Conservation (phyloP, 2,888 invertebrate genomes). For the Polyommatus iphigenia region DNA sequence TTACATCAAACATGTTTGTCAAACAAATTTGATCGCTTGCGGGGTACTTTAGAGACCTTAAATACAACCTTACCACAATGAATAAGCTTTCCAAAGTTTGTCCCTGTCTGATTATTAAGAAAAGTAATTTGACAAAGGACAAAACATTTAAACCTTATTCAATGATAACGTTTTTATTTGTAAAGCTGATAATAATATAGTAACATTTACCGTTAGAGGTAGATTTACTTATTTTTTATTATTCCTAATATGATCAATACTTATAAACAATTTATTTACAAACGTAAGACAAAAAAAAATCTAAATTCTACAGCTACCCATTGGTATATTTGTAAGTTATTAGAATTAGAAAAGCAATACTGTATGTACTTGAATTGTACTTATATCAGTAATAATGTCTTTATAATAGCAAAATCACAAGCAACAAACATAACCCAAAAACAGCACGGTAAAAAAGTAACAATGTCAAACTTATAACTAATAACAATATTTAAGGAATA, state of each 20-base stretch:
- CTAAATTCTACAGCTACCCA: not conserved
- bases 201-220: not conserved
- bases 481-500: too few species aligned
- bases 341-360: not conserved
- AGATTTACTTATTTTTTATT: not conserved
- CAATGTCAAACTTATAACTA: conserved; percentile 3
- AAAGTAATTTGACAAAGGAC: too few species aligned
- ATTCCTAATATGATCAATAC: not conserved
- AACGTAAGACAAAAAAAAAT: not conserved
- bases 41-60: not conserved
- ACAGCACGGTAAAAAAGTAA: conserved; percentile 1
- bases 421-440: not conserved
- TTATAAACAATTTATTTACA: not conserved
- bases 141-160: too few species aligned
- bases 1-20: too few species aligned
- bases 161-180: too few species aligned
- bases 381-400: not conserved
- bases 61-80: not conserved
- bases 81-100: not conserved
- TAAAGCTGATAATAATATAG: not conserved
- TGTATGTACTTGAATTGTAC: not conserved
- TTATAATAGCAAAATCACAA: not conserved
- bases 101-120: too few species aligned
- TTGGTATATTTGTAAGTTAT: not conserved
- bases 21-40: too few species aligned